Conservation (phyloP, 2,888 invertebrate genomes). For the Palloptera scutellata region DNA sequence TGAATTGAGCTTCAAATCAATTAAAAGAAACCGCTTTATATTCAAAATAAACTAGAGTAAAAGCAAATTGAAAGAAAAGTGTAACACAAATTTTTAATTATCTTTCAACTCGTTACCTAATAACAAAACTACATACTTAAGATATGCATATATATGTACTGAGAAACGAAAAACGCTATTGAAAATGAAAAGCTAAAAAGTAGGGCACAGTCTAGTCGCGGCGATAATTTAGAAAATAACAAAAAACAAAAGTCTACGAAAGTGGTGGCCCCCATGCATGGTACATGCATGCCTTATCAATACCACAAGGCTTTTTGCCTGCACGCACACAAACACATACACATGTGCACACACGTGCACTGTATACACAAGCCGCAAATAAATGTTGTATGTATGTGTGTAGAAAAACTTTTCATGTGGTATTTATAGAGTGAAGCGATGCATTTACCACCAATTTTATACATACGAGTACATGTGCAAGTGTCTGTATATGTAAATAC, state of each 20-base stretch:
- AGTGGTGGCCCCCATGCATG: too few species aligned
- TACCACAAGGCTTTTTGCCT: neutral
- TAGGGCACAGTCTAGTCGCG: conserved; percentile 21
- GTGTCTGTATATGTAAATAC: too few species aligned
- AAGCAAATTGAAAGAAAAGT: too few species aligned
- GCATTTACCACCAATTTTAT: neutral
- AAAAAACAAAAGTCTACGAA: neutral
- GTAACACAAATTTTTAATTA: too few species aligned
- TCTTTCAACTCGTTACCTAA: neutral
- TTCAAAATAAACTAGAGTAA: too few species aligned
- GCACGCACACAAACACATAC: too few species aligned
- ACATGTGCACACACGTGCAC: too few species aligned
- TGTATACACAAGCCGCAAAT: too few species aligned
- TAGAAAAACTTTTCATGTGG: neutral
- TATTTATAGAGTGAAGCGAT: neutral
- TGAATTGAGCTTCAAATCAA: too few species aligned
- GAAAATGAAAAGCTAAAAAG: neutral
- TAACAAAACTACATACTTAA: neutral
- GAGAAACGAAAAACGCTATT: neutral
- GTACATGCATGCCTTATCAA: neutral
- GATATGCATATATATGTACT: neutral
- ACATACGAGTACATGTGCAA: too few species aligned
- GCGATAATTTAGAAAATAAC: conserved; percentile 3
- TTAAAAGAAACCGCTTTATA: too few species aligned
- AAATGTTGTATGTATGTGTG: too few species aligned